A percentile compares a stretch with the other conserved stretches of the same genome.
Conservation (phyloP, 1,140 invertebrate species). For the Nylanderia fulva region DNA sequence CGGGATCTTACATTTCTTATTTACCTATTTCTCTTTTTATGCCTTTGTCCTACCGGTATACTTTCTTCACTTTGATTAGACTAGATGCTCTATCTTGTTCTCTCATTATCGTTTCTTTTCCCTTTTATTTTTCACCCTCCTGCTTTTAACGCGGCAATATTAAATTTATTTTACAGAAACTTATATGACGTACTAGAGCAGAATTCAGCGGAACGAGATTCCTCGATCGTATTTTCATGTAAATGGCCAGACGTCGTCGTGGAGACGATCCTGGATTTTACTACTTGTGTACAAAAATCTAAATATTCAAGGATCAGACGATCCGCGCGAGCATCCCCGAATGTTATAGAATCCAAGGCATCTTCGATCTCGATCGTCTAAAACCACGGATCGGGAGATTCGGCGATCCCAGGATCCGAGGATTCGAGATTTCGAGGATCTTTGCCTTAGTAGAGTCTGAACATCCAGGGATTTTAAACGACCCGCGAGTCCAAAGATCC, state of each 20-base stretch:
- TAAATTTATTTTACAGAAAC: neutral
- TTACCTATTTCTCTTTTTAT: neutral
- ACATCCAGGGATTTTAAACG: constrained; percentile 30
- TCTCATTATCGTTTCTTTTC: neutral
- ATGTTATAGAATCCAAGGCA: constrained; percentile 16
- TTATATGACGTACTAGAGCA: neutral
- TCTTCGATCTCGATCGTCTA: constrained; percentile 4
- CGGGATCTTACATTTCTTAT: neutral
- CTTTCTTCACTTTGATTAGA: neutral
- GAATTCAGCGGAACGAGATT: constrained; percentile 62
- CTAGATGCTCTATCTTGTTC: neutral
- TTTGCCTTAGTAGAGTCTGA: neutral
- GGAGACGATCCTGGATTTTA: constrained; percentile 44
- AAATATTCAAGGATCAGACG: constrained; percentile 49
- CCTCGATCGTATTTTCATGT: constrained; percentile 59
- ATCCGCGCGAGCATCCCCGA: constrained; percentile 23
- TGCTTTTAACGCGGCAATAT: neutral
- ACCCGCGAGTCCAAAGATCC: constrained; percentile 5
- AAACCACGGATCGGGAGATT: constrained; percentile 4
- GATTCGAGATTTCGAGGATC: constrained; percentile 17
- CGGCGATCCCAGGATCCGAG: neutral
- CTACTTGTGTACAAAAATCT: constrained; percentile 54
- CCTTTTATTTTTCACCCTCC: neutral
- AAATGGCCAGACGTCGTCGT: constrained; percentile 25
- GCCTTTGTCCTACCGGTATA: neutral